phyloP scores from a whole-genome alignment of 2,888 invertebrate genomes.

The Chesias legatella region DNA sequence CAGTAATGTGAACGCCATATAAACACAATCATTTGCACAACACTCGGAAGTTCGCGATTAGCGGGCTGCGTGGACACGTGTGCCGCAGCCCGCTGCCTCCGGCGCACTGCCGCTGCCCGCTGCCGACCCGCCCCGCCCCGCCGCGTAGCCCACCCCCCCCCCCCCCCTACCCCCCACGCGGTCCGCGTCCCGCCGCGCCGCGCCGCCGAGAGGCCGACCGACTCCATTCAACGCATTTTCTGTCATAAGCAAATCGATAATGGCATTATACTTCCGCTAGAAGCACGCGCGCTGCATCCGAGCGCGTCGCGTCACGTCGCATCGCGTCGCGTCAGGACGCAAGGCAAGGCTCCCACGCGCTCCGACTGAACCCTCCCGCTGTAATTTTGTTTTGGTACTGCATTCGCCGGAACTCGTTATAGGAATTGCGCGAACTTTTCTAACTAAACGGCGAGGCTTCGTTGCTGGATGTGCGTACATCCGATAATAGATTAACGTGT shows the following conservation, averaged over 20 bases:
- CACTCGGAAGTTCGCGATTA: constrained; percentile 65
- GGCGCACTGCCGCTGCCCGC: constrained; percentile 55
- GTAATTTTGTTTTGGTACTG: constrained; percentile 23
- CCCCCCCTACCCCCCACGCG: constrained; percentile 27
- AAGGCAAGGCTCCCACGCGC: too few relatives aligned
- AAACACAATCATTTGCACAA: constrained; percentile 86
- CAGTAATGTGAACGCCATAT: constrained; percentile 90
- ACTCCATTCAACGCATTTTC: constrained; percentile 78
- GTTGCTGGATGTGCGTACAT: constrained; percentile 17
- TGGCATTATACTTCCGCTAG: constrained; percentile 77
- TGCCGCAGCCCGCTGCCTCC: constrained; percentile 67
- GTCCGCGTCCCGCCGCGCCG: constrained; percentile 32
- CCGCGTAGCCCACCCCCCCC: constrained; percentile 28
- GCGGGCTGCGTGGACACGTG: constrained; percentile 72
- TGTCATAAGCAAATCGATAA: constrained; percentile 79
- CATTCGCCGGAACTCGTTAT: constrained; percentile 24
- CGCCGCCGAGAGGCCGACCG: constrained; percentile 46
- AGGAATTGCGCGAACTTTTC: constrained; percentile 24
- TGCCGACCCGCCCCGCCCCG: constrained; percentile 31
- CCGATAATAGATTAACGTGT: constrained; percentile 22
- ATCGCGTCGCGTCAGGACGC: too few relatives aligned
- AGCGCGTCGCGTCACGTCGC: too few relatives aligned
- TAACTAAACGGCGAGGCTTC: constrained; percentile 22
- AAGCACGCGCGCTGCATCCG: constrained; percentile 71
- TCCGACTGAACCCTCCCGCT: constrained; percentile 8